These are phyloP conservation scores for Leucoma salicis DNA, from an alignment of 2,888 invertebrate genomes.

Conservation along the genomic window DNA sequence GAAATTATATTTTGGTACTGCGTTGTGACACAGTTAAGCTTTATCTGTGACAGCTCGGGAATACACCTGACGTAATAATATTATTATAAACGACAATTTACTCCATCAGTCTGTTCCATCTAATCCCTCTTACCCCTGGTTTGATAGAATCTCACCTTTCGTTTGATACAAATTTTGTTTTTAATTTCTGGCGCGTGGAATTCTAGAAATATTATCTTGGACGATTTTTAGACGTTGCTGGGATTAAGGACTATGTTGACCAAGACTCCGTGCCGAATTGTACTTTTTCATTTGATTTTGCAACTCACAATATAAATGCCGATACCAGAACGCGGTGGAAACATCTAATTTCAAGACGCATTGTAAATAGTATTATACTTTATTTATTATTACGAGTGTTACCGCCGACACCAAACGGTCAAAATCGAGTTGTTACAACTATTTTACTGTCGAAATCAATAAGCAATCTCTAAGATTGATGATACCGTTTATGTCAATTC, in stretches of 20 bases:
- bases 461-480: slow-evolving; percentile 4
- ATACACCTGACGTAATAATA: neutral
- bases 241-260: too few species aligned
- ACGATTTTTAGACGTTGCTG: too few species aligned
- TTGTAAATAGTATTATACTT: slow-evolving; percentile 47
- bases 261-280: slow-evolving; percentile 10
- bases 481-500: neutral
- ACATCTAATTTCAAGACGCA: slow-evolving; percentile 33
- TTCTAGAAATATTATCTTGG: neutral
- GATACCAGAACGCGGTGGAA: slow-evolving; percentile 17
- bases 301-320: slow-evolving; percentile 35
- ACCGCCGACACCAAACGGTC: slow-evolving; percentile 1
- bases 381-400: slow-evolving; percentile 26
- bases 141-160: slow-evolving; percentile 34
- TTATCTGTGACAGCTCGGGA: neutral
- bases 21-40: neutral
- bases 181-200: slow-evolving; percentile 11
- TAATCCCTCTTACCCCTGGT: slow-evolving; percentile 41
- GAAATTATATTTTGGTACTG: neutral
- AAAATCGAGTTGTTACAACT: neutral
- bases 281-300: slow-evolving; percentile 29
- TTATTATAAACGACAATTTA: neutral
- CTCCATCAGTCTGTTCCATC: slow-evolving; percentile 69
- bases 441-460: slow-evolving; percentile 1
- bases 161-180: slow-evolving; percentile 19